These are phyloP conservation scores for Drosophila parvula DNA, from an alignment of 1,140 invertebrate species.

Conservation along the genomic window DNA sequence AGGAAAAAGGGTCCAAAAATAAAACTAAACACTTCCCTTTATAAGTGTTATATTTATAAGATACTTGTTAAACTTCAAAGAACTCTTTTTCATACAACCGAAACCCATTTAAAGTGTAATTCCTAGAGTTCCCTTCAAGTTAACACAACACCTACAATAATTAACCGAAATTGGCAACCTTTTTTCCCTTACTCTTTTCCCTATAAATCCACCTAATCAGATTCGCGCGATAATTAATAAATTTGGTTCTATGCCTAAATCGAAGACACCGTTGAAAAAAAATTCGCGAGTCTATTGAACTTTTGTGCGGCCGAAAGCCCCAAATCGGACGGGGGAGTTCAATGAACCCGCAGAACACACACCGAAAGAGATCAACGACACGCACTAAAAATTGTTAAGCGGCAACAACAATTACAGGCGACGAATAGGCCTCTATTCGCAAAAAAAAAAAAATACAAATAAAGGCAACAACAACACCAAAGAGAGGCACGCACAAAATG, in stretches of 20 bases:
- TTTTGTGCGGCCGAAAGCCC: conserved; percentile 52
- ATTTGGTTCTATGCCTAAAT: conserved; percentile 38
- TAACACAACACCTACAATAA: conserved; percentile 2
- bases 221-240: conserved; percentile 32
- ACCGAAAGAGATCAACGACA: conserved; percentile 77
- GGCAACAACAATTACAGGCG: conserved; percentile 32
- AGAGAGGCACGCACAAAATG: conserved; percentile 43
- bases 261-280: conserved; percentile 21
- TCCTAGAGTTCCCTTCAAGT: neutral
- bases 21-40: too few relatives aligned
- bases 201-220: conserved; percentile 22
- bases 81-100: neutral
- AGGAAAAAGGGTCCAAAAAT: too few relatives aligned
- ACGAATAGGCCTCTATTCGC: conserved; percentile 62
- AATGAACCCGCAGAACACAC: conserved; percentile 49
- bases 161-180: conserved; percentile 1
- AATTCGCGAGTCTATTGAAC: conserved; percentile 79
- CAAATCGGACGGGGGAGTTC: conserved; percentile 57
- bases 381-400: conserved; percentile 60
- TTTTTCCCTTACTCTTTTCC: neutral
- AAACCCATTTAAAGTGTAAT: neutral
- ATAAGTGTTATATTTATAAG: too few relatives aligned
- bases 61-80: neutral
- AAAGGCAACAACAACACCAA: conserved; percentile 30
- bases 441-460: conserved; percentile 45